Evolutionary conservation across 2,113 vertebrate species (phyloP).

Genomic region (Callorhinus ursinus): DNA sequence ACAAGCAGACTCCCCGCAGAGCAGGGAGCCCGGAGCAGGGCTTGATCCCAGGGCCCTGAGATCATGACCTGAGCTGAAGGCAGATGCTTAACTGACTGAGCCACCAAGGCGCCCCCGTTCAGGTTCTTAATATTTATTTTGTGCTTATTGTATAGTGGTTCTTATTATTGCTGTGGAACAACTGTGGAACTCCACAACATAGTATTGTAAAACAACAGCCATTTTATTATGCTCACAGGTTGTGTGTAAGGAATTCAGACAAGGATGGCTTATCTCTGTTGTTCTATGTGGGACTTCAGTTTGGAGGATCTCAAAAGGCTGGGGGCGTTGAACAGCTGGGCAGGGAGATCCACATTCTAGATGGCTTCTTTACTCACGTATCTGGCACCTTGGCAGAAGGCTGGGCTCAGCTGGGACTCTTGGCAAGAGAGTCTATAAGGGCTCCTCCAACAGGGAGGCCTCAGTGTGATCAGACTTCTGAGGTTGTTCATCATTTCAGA

Average conservation of each 20-base stretch:
- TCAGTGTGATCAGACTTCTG: neutral
- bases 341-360: neutral
- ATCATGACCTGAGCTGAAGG: neutral
- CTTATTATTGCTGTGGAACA: neutral
- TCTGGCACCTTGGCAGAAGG: neutral
- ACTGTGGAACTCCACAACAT: neutral
- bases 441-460: neutral
- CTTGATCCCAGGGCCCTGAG: neutral
- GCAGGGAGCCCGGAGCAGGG: neutral
- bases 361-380: neutral
- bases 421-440: neutral
- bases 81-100: neutral
- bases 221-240: neutral
- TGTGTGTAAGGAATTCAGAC: neutral
- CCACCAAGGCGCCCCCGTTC: neutral
- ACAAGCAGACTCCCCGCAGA: neutral
- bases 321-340: neutral
- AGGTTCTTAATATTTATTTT: slow-evolving; percentile 24
- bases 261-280: neutral
- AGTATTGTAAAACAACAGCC: neutral
- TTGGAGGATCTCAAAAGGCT: neutral
- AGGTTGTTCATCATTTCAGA: neutral
- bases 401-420: neutral
- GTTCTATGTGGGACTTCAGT: neutral
- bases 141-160: neutral